phyloP scores from a whole-genome alignment of 2,797 vertebrate species.

The Urocyon cinereoargenteus region DNA sequence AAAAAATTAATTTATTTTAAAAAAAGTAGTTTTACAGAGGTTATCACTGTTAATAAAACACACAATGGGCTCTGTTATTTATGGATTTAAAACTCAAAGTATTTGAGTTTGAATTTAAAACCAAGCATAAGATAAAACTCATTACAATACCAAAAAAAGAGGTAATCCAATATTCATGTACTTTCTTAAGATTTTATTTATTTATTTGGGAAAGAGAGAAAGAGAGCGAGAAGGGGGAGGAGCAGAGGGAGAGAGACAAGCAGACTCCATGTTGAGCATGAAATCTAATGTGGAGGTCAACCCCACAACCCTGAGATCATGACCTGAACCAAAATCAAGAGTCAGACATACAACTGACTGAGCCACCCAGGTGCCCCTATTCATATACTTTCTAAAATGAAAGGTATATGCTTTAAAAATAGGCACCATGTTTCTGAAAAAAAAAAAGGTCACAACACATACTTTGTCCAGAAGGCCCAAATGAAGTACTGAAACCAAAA shows the following conservation, averaged over 20 bases:
- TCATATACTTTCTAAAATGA: not conserved
- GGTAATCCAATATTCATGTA: not conserved
- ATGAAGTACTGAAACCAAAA: not conserved
- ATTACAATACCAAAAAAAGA: not conserved
- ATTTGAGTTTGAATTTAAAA: not conserved
- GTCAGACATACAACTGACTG: not conserved
- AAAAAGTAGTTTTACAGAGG: not conserved
- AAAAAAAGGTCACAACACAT: not conserved
- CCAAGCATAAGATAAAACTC: not conserved
- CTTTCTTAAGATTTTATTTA: not conserved
- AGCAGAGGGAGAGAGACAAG: not conserved
- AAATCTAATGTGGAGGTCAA: not conserved
- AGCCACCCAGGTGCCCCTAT: not conserved
- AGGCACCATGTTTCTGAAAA: not conserved
- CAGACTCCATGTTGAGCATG: not conserved
- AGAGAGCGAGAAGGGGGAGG: not conserved
- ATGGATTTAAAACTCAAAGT: not conserved
- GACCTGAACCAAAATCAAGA: not conserved
- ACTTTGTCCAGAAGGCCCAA: not conserved
- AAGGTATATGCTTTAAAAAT: not conserved
- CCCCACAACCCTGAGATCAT: not conserved
- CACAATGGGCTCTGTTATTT: not conserved
- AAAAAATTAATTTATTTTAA: no score
- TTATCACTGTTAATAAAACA: not conserved
- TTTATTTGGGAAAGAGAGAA: not conserved